Percentiles rank a stretch among this genome's conserved stretches.
phyloP scores from a whole-genome alignment of 2,797 vertebrate species.

The Naso thynnoides region DNA sequence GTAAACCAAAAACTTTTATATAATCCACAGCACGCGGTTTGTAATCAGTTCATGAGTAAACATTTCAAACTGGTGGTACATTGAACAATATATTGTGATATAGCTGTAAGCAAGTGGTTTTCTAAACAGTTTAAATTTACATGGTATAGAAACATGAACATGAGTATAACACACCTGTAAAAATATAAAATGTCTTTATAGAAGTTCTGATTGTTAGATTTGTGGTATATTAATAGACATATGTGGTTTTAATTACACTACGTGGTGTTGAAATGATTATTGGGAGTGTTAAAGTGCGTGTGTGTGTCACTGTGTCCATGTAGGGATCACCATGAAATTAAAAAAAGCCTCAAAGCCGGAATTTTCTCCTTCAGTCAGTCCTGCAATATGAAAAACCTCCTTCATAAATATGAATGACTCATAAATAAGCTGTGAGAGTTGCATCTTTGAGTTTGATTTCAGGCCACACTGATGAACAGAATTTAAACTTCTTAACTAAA shows the following conservation, averaged over 20 bases:
- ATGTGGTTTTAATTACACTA: too few relatives aligned
- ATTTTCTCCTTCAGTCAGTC: neutral
- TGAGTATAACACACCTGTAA: neutral
- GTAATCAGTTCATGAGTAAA: too few relatives aligned
- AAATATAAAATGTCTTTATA: neutral
- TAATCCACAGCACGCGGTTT: too few relatives aligned
- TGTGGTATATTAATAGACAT: too few relatives aligned
- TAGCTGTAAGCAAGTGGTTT: neutral
- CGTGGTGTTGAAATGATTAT: too few relatives aligned
- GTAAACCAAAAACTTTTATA: too few relatives aligned
- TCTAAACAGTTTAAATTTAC: neutral
- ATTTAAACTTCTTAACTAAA: neutral
- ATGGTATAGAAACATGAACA: neutral
- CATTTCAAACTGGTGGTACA: too few relatives aligned
- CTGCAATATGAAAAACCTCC: slow-evolving; percentile 3
- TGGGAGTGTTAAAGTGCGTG: too few relatives aligned
- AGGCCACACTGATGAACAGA: neutral
- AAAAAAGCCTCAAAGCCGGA: neutral
- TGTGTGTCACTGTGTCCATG: too few relatives aligned
- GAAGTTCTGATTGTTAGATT: neutral
- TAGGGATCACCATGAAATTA: too few relatives aligned
- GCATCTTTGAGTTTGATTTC: slow-evolving; percentile 26
- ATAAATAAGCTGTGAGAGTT: neutral
- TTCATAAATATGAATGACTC: neutral
- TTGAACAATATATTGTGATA: too few relatives aligned